Evolutionary conservation across 2,797 vertebrate genomes (phyloP).

Genomic region (Platalea minor): DNA sequence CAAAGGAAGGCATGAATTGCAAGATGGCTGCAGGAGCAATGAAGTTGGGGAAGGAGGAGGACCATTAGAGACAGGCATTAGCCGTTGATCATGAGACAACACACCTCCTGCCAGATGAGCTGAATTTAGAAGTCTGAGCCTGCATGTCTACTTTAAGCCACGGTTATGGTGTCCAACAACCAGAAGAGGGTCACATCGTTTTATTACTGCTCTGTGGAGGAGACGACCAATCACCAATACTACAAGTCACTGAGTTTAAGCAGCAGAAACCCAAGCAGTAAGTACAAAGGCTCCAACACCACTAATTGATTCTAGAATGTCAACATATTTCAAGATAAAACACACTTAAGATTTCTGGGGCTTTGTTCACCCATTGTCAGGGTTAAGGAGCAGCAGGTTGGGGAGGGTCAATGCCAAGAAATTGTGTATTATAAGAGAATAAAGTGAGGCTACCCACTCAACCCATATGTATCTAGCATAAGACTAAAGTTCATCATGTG

Average conservation of each 20-base stretch:
- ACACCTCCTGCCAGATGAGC: neutral
- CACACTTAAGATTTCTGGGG: neutral
- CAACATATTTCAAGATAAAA: neutral
- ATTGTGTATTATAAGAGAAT: neutral
- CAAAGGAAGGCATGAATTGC: neutral
- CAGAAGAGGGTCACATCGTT: neutral
- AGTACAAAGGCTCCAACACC: neutral
- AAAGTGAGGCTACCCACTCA: neutral
- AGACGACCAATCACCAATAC: neutral
- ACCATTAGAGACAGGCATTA: no score
- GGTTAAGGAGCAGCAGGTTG: accelerated
- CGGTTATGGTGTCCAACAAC: accelerated
- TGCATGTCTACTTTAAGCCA: neutral
- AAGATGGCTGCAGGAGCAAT: neutral
- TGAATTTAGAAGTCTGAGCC: neutral
- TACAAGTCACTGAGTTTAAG: neutral
- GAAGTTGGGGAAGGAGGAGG: neutral
- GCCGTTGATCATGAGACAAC: neutral
- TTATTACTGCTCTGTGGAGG: accelerated
- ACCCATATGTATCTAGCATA: neutral
- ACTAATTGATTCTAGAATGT: neutral
- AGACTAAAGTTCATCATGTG: neutral
- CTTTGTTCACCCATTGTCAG: neutral
- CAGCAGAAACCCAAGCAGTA: neutral
- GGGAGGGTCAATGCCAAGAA: neutral